Evolutionary conservation across 2,888 invertebrate species (phyloP).

Genomic region (Rhaphigaster nebulosa): DNA sequence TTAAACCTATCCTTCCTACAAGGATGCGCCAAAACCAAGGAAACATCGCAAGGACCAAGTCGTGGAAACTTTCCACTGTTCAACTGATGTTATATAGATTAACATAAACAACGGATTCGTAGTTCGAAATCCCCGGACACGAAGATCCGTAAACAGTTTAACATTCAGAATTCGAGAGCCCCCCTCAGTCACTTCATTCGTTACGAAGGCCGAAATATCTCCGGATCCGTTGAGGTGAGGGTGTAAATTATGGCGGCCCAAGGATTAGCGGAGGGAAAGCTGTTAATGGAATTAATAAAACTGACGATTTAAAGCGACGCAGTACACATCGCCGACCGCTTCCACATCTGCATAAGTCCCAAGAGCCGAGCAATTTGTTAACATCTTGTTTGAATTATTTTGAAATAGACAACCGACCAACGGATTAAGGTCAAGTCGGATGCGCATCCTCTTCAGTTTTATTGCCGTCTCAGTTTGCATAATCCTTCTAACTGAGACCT

Average conservation of each 20-base stretch:
- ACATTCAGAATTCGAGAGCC: not conserved
- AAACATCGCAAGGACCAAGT: not conserved
- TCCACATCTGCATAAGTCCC: constrained; percentile 39
- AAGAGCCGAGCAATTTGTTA: constrained; percentile 33
- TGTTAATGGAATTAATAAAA: constrained; percentile 43
- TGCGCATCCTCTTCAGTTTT: constrained; percentile 22
- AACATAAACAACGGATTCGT: constrained; percentile 18
- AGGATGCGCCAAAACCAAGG: too few relatives aligned
- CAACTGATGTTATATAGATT: not conserved
- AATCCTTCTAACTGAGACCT: constrained; percentile 19
- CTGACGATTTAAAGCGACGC: constrained; percentile 28
- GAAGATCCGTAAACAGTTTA: constrained; percentile 36
- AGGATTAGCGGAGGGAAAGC: constrained; percentile 25
- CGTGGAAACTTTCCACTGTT: not conserved
- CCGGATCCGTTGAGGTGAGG: not conserved
- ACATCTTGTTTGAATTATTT: constrained; percentile 52
- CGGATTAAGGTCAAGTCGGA: constrained; percentile 52
- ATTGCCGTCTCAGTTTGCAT: constrained; percentile 38
- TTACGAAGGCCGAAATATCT: not conserved
- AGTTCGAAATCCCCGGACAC: not conserved
- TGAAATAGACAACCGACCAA: not conserved
- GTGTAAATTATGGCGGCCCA: constrained; percentile 14
- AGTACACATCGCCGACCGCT: not conserved
- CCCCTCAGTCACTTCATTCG: not conserved
- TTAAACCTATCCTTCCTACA: too few relatives aligned